phyloP scores from a whole-genome alignment of 2,888 invertebrate species.

The Xanthorhoe spadicearia region DNA sequence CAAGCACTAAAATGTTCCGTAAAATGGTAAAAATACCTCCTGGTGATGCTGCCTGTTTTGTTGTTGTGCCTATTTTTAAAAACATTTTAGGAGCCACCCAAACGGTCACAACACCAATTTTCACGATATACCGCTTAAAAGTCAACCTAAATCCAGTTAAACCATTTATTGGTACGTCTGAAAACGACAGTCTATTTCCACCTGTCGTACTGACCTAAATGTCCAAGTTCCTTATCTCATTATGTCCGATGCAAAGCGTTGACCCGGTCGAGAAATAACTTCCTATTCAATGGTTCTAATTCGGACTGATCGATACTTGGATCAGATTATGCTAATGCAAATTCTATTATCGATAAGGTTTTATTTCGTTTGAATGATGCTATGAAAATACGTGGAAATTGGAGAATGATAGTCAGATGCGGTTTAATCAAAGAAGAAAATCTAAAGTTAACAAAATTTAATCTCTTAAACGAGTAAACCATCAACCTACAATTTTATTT shows the following conservation, averaged over 20 bases:
- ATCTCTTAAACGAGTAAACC: background rate
- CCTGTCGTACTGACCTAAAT: slow-evolving; percentile 47
- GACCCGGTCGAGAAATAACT: slow-evolving; percentile 64
- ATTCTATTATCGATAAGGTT: background rate
- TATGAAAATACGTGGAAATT: background rate
- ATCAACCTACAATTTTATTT: slow-evolving; percentile 7
- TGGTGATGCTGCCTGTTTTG: no score
- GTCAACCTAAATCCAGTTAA: slow-evolving; percentile 1
- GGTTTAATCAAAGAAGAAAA: background rate
- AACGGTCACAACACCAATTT: background rate
- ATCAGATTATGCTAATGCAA: background rate
- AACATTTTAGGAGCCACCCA: no score
- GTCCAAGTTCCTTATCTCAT: slow-evolving; percentile 54
- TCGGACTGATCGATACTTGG: slow-evolving; percentile 28
- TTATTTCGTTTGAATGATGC: background rate
- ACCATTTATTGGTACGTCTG: slow-evolving; percentile 16
- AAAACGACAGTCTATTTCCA: slow-evolving; percentile 37
- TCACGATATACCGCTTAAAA: background rate
- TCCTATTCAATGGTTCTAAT: slow-evolving; percentile 63
- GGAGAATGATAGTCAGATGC: background rate
- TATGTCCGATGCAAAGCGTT: slow-evolving; percentile 56
- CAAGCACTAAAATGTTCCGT: no score
- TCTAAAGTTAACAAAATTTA: background rate
- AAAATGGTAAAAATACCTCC: no score
- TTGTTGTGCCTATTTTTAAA: background rate